A percentile compares a stretch with the other conserved stretches of the same genome.
Evolutionary conservation across 92 coral and sea anemone species (phyloP).

Genomic region (Parazoanthus darwini): DNA sequence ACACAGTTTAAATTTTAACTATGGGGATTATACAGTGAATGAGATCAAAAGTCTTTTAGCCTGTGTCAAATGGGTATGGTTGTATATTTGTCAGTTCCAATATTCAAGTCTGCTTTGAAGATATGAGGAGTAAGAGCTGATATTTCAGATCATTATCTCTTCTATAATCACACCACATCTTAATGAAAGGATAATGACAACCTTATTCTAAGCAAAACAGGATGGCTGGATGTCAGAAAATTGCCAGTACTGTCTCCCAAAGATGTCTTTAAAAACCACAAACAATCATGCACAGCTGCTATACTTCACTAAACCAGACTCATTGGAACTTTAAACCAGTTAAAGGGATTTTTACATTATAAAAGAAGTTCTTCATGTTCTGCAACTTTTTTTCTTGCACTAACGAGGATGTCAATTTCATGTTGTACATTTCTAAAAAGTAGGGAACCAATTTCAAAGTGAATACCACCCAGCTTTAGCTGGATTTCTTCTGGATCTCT

Average conservation of each 20-base stretch:
- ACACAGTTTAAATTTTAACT: not conserved
- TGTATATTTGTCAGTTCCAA: not conserved
- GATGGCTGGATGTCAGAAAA: not conserved
- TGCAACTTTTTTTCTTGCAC: too few species aligned
- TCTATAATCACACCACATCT: conserved; percentile 32
- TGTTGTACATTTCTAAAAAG: not conserved
- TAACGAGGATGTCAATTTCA: not conserved
- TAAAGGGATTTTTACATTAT: too few species aligned
- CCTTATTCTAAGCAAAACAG: conserved; percentile 16
- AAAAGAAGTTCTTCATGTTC: too few species aligned
- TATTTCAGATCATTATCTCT: conserved; percentile 34
- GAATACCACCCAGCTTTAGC: not conserved
- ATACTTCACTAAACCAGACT: not conserved
- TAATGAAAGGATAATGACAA: conserved; percentile 4
- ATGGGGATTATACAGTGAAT: not conserved
- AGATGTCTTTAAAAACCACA: not conserved
- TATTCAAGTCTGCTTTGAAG: not conserved
- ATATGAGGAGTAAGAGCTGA: conserved; percentile 6
- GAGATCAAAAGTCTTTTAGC: conserved; percentile 17
- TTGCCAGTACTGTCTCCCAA: not conserved
- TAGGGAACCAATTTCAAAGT: not conserved
- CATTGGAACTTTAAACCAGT: not conserved
- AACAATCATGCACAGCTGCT: not conserved
- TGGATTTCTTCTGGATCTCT: not conserved
- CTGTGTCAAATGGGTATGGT: conserved; percentile 1